Evolutionary conservation across 64 coral and sea anemone genomes (phyloP).

Genomic region (Actinia equina): DNA sequence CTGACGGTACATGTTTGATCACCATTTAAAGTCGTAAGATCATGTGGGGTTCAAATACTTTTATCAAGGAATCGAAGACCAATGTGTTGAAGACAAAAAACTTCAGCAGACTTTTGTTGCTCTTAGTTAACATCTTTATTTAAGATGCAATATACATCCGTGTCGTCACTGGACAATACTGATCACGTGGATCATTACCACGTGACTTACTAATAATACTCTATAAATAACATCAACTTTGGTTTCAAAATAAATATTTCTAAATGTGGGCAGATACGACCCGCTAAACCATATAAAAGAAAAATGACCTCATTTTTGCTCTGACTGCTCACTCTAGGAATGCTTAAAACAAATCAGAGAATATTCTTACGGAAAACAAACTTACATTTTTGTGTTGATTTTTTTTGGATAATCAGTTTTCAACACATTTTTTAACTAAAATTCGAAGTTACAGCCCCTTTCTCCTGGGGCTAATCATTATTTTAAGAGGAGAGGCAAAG

Average conservation of each 20-base stretch:
- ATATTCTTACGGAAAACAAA: not conserved
- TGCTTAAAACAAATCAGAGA: not conserved
- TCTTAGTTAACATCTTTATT: not conserved
- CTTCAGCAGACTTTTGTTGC: too few species aligned
- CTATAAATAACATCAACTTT: conserved; percentile 14
- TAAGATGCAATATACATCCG: not conserved
- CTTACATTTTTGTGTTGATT: not conserved
- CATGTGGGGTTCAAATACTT: too few species aligned
- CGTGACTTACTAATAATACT: conserved; percentile 3
- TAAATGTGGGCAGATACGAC: not conserved
- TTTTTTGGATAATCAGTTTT: not conserved
- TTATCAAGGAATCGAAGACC: too few species aligned
- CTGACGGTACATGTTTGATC: too few species aligned
- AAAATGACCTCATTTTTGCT: not conserved
- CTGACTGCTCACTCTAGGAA: not conserved
- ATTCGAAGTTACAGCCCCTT: not conserved
- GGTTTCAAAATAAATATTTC: not conserved
- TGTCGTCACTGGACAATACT: not conserved
- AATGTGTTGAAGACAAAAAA: too few species aligned
- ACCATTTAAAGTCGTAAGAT: too few species aligned
- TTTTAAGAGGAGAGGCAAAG: not conserved
- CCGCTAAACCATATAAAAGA: not conserved
- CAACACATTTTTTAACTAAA: not conserved
- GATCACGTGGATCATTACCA: not conserved
- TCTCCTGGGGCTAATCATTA: not conserved